These are phyloP conservation scores for Pipa parva DNA, from an alignment of 2,113 vertebrate genomes.

Conservation along the genomic window DNA sequence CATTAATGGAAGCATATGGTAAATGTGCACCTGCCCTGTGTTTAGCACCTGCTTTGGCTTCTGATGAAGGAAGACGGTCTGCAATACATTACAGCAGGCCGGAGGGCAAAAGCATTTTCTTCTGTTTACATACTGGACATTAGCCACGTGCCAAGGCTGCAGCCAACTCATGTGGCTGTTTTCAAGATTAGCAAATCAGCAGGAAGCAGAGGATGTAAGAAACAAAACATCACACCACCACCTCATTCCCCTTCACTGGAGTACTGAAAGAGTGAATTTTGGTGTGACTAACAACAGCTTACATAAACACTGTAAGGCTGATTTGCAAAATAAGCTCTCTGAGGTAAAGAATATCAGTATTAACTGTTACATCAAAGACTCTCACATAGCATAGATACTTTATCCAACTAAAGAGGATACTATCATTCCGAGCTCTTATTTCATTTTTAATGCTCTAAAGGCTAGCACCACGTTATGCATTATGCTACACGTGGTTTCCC, in stretches of 20 bases:
- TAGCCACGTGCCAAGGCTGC: constrained; percentile 58
- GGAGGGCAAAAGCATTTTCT: constrained; percentile 51
- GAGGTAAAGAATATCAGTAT: no score
- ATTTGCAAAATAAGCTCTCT: no score
- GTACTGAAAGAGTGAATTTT: background rate
- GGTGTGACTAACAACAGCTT: no score
- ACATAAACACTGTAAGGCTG: no score
- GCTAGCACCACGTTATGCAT: no score
- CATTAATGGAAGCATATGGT: constrained; percentile 68
- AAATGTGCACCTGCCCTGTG: constrained; percentile 69
- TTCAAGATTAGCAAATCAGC: constrained; percentile 52
- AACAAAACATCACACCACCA: constrained; percentile 38
- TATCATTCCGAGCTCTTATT: no score
- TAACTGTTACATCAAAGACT: no score
- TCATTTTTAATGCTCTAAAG: no score
- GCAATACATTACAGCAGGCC: constrained; percentile 43
- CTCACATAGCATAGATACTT: no score
- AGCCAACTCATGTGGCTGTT: constrained; percentile 39
- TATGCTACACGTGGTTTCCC: no score
- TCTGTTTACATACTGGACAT: constrained; percentile 56
- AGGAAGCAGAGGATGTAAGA: constrained; percentile 46
- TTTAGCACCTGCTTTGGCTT: constrained; percentile 74
- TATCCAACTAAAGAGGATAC: no score
- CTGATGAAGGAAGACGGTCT: constrained; percentile 35
- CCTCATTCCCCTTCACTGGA: background rate